Base-by-base conservation (phyloP, 2,888 invertebrate species). In the Synanthedon andrenaeformis region DNA sequence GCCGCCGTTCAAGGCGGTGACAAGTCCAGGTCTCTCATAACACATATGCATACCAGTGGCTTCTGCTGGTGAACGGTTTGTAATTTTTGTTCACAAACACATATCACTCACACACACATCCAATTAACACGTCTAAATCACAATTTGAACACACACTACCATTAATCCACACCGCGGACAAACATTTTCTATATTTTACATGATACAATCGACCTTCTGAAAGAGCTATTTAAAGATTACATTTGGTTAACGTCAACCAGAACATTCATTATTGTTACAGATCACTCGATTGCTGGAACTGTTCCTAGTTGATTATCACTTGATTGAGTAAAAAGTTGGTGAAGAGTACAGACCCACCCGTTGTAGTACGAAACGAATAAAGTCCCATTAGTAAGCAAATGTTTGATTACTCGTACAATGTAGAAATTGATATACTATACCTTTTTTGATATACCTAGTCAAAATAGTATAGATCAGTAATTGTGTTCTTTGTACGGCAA, bases 31-130 rank as follows among this genome's bases (percentile, higher is more conserved):
- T 67, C 86, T 70, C 71, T 86, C 86, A 83, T 84, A 87, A 70
- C 86, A 86, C 84, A 86, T 75, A 81, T 86, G 86, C 86, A 87
- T 87, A 72, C 77, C 84, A 81, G 76, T 78, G 66, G 70, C 65
- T 69, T 64, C 74, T n/a, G 45, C 64, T 10, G 8, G 35, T 35
- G 35, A 35, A 35, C 65, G 69, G 35, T 35, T 35, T 35, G 10
- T 35, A 35, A 35, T 10, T 35, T 35, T 10, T 35, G 35, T 35
- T 35, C 57, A 49, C 64, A 59, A 51, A 64, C 66, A 66, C 69
- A 70, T 58, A 68, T 52, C 56, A 58, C 57, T 63, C 57, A 57
- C 55, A 52, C 58, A 64, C 57, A 57, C 55, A 57, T 62, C 59
- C 64, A 64, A 60, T 56, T 54, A 59, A 61, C 55, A 63, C 58